Evolutionary conservation across 2,797 vertebrate species (phyloP), one percentile per base, ranked within the genome.

Genomic region (Danio kyathit): DNA sequence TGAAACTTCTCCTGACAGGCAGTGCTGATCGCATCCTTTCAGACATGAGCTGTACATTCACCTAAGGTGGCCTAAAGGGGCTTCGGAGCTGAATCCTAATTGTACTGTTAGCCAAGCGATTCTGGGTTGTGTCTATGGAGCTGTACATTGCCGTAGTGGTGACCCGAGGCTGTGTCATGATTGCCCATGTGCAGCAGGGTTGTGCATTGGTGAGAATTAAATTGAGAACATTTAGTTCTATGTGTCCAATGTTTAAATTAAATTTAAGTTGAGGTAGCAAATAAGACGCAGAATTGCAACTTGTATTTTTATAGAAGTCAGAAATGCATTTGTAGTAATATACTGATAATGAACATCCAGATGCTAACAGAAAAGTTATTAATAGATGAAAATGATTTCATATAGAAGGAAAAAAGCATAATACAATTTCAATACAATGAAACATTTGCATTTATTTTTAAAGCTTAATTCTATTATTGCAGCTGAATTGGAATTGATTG

Each of bases 1-100:
- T 79, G 21, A 79, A 76, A 82, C 79, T 79, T 46, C 52, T 79
- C 79, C 60, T 82, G 82, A 86, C 82, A 79, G 60, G 29, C 56
- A 52, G 49, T 81, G 79, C 78, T 86, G 83, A 86, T 84, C 56
- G 8, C 5, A 29, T 82, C 69, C 56, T 74, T 77, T 81, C 21
- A 10, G 61, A 79, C 29, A 56, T 3, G 17, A 64, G 49, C 65
- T 74, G 70, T 65, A 64, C 19, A 43, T 83, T 74, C 69, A 73
- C 79, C 21, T 76, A 52, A 67, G 65, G 60, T 61, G 40, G 75
- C 60, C 75, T 67, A 63, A 76, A 76, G 54, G 44, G 40, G 69
- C 14, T 51, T 72, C 56, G 59, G 51, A 79, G 75, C 29, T 44
- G 49, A 67, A 72, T 71, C 44, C 67, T 80, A 84, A 80, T 71